Percentiles rank a stretch among this genome's conserved stretches.
phyloP scores from a whole-genome alignment of 2,113 vertebrate genomes.

The cattle (Bos taurus) region ARS-UCD2.0 NC_037338.1:102027501-102028000 shows the following conservation, averaged over 20 bases:
- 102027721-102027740: not conserved
- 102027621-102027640: not conserved
- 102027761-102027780: not conserved
- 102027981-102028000: not conserved
- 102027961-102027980: not conserved
- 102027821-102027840: not conserved
- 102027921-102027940: not conserved
- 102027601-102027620: not conserved
- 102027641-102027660: not conserved
- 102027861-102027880: not conserved
- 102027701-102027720: not conserved
- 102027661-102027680: not conserved
- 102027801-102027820: not conserved
- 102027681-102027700: not conserved
- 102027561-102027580: conserved; percentile 51
- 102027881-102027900: not conserved
- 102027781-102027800: not conserved
- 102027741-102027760: not conserved
- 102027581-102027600: not conserved
- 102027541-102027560: conserved; percentile 48
- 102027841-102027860: not conserved
- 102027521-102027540: conserved; percentile 67
- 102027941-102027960: not conserved
- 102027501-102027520: conserved; percentile 76
- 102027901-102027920: fast-evolving